These are phyloP conservation scores for Isoperla grammatica DNA, from an alignment of 2,888 invertebrate species.

Conservation along the genomic window DNA sequence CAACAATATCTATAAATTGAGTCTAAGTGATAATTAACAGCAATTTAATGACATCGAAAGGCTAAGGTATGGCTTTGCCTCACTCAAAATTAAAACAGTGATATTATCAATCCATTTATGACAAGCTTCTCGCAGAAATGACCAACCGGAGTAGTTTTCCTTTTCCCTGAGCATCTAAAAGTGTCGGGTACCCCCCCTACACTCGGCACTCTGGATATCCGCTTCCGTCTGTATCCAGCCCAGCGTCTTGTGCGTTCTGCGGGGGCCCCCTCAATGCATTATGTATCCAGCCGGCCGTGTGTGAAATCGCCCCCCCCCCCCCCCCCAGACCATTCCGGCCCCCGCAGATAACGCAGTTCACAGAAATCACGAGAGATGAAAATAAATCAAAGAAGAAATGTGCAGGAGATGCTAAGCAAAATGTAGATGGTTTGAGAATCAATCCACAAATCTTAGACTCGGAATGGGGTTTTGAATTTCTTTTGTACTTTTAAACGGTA, in stretches of 20 bases:
- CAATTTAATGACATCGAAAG: too few species aligned
- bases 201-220: not conserved
- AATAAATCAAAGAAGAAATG: not conserved
- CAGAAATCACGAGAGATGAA: not conserved
- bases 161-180: too few species aligned
- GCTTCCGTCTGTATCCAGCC: not conserved
- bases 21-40: too few species aligned
- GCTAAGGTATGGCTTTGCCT: too few species aligned
- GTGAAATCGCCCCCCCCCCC: constrained; percentile 23
- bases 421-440: constrained; percentile 10
- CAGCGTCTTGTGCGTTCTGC: not conserved
- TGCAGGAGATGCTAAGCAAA: not conserved
- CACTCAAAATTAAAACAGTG: too few species aligned
- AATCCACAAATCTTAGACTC: not conserved
- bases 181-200: not conserved
- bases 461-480: too few species aligned
- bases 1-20: too few species aligned
- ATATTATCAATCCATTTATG: too few species aligned
- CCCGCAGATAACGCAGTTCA: constrained; percentile 7
- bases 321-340: not conserved
- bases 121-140: too few species aligned
- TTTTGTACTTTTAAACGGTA: too few species aligned
- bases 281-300: constrained; percentile 26
- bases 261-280: constrained; percentile 19
- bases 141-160: too few species aligned